Base-by-base conservation (phyloP, 2,797 vertebrate genomes). In the Varecia variegata region DNA sequence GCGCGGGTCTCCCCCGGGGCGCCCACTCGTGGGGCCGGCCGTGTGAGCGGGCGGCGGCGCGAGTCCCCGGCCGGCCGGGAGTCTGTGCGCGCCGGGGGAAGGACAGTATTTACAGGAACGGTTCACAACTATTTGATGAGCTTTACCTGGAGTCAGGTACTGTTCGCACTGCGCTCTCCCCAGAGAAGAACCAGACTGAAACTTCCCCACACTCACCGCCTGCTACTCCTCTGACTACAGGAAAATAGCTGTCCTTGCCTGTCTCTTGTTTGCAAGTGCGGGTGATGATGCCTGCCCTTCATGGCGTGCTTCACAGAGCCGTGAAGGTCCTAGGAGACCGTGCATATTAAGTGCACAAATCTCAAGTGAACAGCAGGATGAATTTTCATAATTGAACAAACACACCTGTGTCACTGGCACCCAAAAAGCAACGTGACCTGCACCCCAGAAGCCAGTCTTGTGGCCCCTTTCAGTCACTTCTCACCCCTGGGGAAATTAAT, bases 71-170 rank as follows among this genome's bases (percentile, higher is more conserved):
- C n/a, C 7, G 0, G 35, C 18, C n/a, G 4, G 4, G 25, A 38
- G 50, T 17, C 45, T 81, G 38, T 5, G 40, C 40, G 87, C 40
- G 68, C 68, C 82, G 11, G 76, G 27, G 62, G 83, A 32, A 43
- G 45, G 79, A 89, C 20, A 10, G 7, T 3, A 14, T 56, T 38
- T 88, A 43, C 81, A 8, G 80, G 58, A 85, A 84, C 43, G 52
- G 6, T n/a, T 81, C 68, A 11, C 56, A 38, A 35, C 56, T 40
- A 4, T 70, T 50, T 56, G 54, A 54, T 20, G 70, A 70, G 43
- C 25, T 77, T 96, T 58, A 98, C 97, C 96, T 96, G 85, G n/a
- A 77, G 54, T 58, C 90, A 88, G 96, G 97, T 96, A 70, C 40
- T 73, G 43, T 23, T 45, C 9, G 3, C 21, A 21, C 82, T 12